Evolutionary conservation across 2,113 vertebrate species (phyloP), one percentile per base, ranked within the genome.

Genomic region (Chaetodon trifascialis): DNA sequence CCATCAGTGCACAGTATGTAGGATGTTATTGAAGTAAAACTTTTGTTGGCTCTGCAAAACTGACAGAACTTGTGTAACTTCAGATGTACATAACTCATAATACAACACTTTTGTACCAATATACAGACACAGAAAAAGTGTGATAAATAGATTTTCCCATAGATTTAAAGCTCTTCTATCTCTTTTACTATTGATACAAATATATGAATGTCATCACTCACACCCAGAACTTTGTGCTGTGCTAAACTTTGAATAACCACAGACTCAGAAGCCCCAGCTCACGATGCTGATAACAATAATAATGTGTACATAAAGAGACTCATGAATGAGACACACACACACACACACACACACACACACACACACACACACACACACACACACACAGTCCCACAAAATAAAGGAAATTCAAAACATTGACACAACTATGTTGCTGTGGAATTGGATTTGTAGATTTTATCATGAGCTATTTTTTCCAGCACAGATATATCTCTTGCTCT

Each of bases 401-500:
- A 34, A 30, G 21, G 30, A 15, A 76, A 64, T 49, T 40, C 0
- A 70, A 65, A 77, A 64, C 36, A 66, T n/a, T 16, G 30, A 10
- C 47, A 51, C 25, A 58, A 8, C 16, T 52, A 10, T 36, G 12
- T 17, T 67, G n/a, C 66, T 47, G 8, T 68, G 47, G 7, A 76
- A 58, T 68, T 73, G 51, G 21, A 83, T 80, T 54, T 73, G 7
- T 56, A 65, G 51, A 86, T 88, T 65, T 70, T 46, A 82, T 82
- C 9, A 67, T 42, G 7, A 46, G 25, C 23, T 58, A n/a, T 77
- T 56, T 64, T 68, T 76, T 56, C n/a, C 34, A 52, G 47, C 17
- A 46, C 68, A 67, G 54, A 73, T 56, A 15, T 38, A 69, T 62
- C 49, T 11, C 47, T 64, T 59, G 11, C 49, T 36, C 19, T 46